phyloP scores from a whole-genome alignment of 2,113 vertebrate genomes.

The Puntigrus tetrazona region DNA sequence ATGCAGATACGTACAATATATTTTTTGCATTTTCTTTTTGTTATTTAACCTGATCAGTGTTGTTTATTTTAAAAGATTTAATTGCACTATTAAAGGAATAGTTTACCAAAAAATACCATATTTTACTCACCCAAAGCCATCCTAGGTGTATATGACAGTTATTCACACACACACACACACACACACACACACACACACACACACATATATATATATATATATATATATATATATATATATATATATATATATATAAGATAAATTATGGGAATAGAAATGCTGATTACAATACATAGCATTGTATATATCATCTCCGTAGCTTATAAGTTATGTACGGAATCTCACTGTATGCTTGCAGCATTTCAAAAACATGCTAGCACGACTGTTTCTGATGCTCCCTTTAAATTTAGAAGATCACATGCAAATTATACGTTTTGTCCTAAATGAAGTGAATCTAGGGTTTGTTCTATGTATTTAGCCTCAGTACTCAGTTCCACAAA shows the following conservation, averaged over 20 bases:
- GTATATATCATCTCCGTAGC: not conserved
- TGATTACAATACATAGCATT: not conserved
- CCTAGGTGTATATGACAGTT: too few species aligned
- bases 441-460: not conserved
- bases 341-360: not conserved
- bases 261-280: not conserved
- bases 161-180: too few species aligned
- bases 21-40: not conserved
- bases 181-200: too few species aligned
- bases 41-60: not conserved
- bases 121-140: too few species aligned
- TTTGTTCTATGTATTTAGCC: not conserved
- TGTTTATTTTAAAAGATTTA: not conserved
- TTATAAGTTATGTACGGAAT: not conserved
- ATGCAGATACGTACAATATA: not conserved
- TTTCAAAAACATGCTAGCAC: not conserved
- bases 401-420: conserved; percentile 10
- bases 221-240: too few species aligned
- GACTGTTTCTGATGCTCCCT: not conserved
- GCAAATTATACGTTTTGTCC: not conserved
- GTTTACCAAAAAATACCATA: too few species aligned
- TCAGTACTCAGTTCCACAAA: conserved; percentile 12
- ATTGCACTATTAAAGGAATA: too few species aligned
- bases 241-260: too few species aligned
- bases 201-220: too few species aligned